Base-by-base conservation (phyloP, 2,888 invertebrate genomes). In the Cryptocephalus moraei region DNA sequence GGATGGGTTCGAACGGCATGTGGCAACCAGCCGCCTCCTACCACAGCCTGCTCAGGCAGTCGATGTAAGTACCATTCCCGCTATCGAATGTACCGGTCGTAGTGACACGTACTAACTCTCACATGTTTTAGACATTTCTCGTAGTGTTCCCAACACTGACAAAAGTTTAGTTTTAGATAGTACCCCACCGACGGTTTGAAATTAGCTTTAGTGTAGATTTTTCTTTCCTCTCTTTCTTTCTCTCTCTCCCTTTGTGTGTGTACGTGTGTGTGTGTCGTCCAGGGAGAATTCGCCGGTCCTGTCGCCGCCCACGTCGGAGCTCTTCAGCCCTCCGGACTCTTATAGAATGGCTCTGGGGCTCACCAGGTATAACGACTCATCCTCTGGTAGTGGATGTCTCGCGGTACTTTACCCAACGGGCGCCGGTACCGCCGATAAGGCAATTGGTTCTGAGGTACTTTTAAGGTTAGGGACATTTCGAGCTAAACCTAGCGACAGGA, bases 1-100 rank as follows among this genome's bases (percentile, higher is more conserved):
- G 85, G 49, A 73, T 80, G 57, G 83, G 83, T 6, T 76, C 80
- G 13, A 78, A 75, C 59, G 79, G 80, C 73, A 77, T 85, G 61
- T 86, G 78, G 77, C 75, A 77, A 53, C 73, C 73, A 2, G 66
- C 68, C 49, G 70, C 62, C 51, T 74, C 69, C 38, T 73, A 62
- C 50, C 65, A 67, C 22, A 62, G 61, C 9, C 56, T 71, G 9
- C 53, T 71, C 39, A 54, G 58, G 44, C 59, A 65, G 49, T 58
- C 64, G 14, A 57, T 55, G 70, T 71, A 64, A 64, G 66, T 59
- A 44, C 49, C 46, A 6, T 22, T 22, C 6, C 6, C 22, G 6
- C 22, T 22, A 2, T 22, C 22, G 22, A 22, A 22, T 22, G 22
- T 22, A 22, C 22, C 22, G 6, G 22, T 22, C 6, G 22, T 22